Evolutionary conservation across 2,797 vertebrate species (phyloP).

Genomic region (Eupleurogrammus muticus): DNA sequence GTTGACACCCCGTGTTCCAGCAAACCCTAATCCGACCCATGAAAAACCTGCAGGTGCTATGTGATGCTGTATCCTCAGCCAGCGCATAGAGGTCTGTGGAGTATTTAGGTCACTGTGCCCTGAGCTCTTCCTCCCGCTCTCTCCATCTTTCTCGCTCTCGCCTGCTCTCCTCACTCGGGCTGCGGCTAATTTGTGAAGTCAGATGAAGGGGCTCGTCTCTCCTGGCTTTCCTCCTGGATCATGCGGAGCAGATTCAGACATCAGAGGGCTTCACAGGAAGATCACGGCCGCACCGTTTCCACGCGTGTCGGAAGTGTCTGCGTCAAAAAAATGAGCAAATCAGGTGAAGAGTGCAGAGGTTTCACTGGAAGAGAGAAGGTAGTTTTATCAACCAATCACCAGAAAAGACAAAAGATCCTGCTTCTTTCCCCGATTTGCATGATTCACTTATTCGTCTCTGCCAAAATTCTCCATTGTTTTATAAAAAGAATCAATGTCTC

Average conservation of each 20-base stretch:
- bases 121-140: conserved; percentile 40
- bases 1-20: conserved; percentile 6
- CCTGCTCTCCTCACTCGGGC: conserved; percentile 39
- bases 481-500: no score
- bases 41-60: conserved; percentile 53
- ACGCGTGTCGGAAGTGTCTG: conserved; percentile 22
- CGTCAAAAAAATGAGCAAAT: not conserved
- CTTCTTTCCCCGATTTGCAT: no score
- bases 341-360: conserved; percentile 15
- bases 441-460: not conserved
- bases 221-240: conserved; percentile 67
- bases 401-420: not conserved
- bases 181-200: conserved; percentile 70
- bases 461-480: not conserved
- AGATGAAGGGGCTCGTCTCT: conserved; percentile 67
- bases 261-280: conserved; percentile 64
- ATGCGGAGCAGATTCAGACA: conserved; percentile 73
- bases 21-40: conserved; percentile 29
- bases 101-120: conserved; percentile 80
- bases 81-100: conserved; percentile 32
- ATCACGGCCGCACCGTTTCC: conserved; percentile 2
- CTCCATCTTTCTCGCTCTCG: conserved; percentile 45
- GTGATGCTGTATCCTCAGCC: conserved; percentile 41
- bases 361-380: conserved; percentile 10
- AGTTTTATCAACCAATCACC: not conserved